Evolutionary conservation across 2,888 invertebrate genomes (phyloP), one percentile per base, ranked within the genome.

Genomic region (Drosophila paucipuncta): DNA sequence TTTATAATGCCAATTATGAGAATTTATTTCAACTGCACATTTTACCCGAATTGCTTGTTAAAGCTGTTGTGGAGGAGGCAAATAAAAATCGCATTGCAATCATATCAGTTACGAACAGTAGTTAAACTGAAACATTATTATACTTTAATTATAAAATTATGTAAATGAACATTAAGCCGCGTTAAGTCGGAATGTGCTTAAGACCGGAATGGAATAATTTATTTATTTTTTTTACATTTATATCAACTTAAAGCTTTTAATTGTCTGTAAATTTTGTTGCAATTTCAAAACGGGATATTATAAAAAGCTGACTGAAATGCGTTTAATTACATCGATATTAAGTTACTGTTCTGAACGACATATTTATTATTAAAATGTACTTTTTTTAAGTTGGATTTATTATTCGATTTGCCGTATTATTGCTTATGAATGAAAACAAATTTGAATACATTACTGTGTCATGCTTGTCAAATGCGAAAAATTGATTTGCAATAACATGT

Each of bases 1-100:
- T 85, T 87, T 85, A 87, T 82, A 89, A 87, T 89, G 72, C 49
- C 76, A 84, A 87, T 84, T 89, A 89, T 77, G 71, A 66, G 65
- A 73, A 66, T 66, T 73, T 57, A 66, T 66, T 60, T 59, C 61
- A 55, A 65, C 57, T 54, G 66, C 60, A 72, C 53, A 76, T 75
- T 47, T 68, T 63, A 65, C 43, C 47, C 49, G 70, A 75, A 70
- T 64, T 78, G 66, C 59, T 59, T 30, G 35, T 59, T 59, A n/a
- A 50, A 50, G 35, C 25, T 6, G 18, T n/a, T 55, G 37, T 37
- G 28, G 16, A 49, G 31, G n/a, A 37, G 25, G 13, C 43, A 47
- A 53, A 39, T 37, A 35, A 37, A 52, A 22, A 69, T 58, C 52
- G 10, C 16, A 22, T 11, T 30, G 35, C 37, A 39, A 54, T 31